Conservation (phyloP, 2,888 invertebrate genomes). For the Ochlodes sylvanus region DNA sequence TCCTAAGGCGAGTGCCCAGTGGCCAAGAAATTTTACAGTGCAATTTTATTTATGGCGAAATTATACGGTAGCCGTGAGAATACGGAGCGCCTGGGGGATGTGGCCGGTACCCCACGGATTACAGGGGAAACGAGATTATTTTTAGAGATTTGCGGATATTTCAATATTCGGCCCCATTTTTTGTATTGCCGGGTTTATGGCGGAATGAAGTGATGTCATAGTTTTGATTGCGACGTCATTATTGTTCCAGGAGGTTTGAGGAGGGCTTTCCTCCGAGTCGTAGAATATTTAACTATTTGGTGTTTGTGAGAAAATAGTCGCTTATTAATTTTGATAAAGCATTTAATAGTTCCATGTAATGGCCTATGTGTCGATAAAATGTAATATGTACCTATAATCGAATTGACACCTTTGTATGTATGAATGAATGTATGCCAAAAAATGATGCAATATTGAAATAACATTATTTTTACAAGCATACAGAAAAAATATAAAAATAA, state of each 20-base stretch:
- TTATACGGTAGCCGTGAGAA: conserved; percentile 80
- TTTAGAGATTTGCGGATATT: conserved; percentile 41
- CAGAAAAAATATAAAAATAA: too few relatives aligned
- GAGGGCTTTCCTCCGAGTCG: too few relatives aligned
- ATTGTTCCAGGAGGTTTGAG: background rate
- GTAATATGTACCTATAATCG: too few relatives aligned
- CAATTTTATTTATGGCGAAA: conserved; percentile 80
- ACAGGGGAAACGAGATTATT: conserved; percentile 42
- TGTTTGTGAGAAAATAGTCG: too few relatives aligned
- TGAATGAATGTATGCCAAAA: too few relatives aligned
- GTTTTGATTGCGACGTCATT: background rate
- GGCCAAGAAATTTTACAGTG: conserved; percentile 76
- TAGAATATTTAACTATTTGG: too few relatives aligned
- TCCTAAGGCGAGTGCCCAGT: conserved; percentile 43
- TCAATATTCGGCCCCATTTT: conserved; percentile 37
- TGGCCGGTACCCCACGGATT: conserved; percentile 34
- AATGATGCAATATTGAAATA: too few relatives aligned
- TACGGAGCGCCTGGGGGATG: conserved; percentile 36
- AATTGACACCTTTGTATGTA: too few relatives aligned
- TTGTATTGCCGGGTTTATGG: conserved; percentile 25
- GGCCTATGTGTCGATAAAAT: too few relatives aligned
- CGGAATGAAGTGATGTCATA: conserved; percentile 20
- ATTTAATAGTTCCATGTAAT: too few relatives aligned
- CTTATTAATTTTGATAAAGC: too few relatives aligned
- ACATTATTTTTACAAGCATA: too few relatives aligned